These are phyloP conservation scores for Corythornis madagascariensis DNA, from an alignment of 2,113 vertebrate genomes.

Conservation along the genomic window DNA sequence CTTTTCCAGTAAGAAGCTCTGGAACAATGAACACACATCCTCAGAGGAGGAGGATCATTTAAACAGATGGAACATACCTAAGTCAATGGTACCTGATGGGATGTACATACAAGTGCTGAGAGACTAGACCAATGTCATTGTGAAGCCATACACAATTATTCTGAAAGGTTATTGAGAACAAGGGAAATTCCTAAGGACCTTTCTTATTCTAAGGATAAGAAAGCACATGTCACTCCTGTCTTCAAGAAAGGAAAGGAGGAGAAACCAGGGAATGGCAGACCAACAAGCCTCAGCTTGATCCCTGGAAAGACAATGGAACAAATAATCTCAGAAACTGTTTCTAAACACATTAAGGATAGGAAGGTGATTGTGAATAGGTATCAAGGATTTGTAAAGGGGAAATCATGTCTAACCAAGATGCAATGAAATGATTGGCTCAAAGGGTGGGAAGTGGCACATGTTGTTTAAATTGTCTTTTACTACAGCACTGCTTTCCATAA, in stretches of 20 bases:
- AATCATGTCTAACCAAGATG: neutral
- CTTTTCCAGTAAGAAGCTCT: neutral
- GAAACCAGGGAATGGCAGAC: neutral
- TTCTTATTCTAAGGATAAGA: neutral
- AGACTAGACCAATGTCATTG: neutral
- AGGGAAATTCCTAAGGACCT: neutral
- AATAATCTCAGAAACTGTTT: neutral
- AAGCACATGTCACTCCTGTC: neutral
- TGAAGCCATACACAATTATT: neutral
- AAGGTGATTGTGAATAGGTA: neutral
- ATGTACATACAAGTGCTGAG: neutral
- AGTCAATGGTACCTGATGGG: neutral
- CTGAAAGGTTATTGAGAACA: neutral
- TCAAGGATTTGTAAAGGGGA: neutral
- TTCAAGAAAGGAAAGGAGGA: neutral
- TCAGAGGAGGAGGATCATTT: neutral
- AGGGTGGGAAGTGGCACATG: rapidly evolving
- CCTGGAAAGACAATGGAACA: neutral
- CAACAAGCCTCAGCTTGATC: neutral
- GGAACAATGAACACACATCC: neutral
- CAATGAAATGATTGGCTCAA: neutral
- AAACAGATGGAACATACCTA: neutral
- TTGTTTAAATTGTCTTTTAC: neutral
- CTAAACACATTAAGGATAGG: neutral
- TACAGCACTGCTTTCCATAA: neutral